Conservation (phyloP, 2,888 invertebrate genomes). For the Ditylenchus weischeri region DNA sequence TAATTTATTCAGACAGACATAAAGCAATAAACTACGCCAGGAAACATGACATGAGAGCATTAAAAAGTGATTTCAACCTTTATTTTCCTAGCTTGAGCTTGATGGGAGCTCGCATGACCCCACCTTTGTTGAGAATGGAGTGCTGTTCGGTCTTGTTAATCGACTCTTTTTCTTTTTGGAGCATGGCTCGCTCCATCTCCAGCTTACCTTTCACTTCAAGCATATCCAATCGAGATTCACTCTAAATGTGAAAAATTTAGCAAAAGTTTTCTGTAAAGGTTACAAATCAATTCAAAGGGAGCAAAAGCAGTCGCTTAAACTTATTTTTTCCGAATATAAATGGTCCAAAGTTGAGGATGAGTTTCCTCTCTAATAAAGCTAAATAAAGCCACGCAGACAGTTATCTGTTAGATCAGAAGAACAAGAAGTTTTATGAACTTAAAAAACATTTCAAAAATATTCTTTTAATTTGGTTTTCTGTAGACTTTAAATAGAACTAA, state of each 20-base stretch:
- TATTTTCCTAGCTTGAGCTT: slow-evolving; percentile 21
- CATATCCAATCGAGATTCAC: slow-evolving; percentile 55
- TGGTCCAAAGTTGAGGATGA: slow-evolving; percentile 4
- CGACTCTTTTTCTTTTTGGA: slow-evolving; percentile 43
- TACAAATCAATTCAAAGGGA: no score
- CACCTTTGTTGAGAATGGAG: slow-evolving; percentile 54
- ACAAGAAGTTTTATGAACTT: slow-evolving; percentile 2
- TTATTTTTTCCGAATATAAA: slow-evolving; percentile 9
- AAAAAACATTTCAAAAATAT: slow-evolving; percentile 3
- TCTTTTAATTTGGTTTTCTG: slow-evolving; percentile 6
- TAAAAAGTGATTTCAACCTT: neutral
- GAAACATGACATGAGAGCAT: no score
- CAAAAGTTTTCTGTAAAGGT: no score
- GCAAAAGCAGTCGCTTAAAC: neutral
- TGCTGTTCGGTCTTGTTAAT: slow-evolving; percentile 49
- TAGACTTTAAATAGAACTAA: slow-evolving; percentile 27
- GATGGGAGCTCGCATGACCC: slow-evolving; percentile 47
- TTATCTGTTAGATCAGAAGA: no score
- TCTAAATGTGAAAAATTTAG: slow-evolving; percentile 38
- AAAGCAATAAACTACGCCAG: no score
- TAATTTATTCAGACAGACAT: no score
- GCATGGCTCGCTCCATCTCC: slow-evolving; percentile 48
- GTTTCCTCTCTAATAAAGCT: neutral
- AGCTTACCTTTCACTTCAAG: slow-evolving; percentile 48
- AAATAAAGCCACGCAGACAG: no score